Percentiles rank a stretch among this genome's conserved stretches.
These are phyloP conservation scores for Protonibea diacanthus DNA, from an alignment of 2,797 vertebrate species.

Conservation along the genomic window DNA sequence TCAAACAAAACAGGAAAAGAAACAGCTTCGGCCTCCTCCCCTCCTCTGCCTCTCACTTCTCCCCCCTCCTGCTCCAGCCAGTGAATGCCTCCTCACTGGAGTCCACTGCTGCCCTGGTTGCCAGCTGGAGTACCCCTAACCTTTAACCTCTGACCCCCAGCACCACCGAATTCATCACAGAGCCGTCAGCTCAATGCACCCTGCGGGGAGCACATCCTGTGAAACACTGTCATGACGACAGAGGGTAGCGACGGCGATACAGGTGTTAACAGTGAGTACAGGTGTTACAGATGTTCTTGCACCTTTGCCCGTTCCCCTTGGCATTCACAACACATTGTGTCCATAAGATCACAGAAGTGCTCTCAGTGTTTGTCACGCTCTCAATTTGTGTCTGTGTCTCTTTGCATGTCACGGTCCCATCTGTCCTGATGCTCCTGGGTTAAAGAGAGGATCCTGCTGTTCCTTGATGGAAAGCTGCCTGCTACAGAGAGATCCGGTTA, in stretches of 20 bases:
- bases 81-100: slow-evolving; percentile 84
- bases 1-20: slow-evolving; percentile 55
- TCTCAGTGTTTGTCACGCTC: slow-evolving; percentile 34
- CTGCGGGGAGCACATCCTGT: slow-evolving; percentile 55
- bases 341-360: slow-evolving; percentile 12
- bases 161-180: slow-evolving; percentile 73
- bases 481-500: slow-evolving; percentile 87
- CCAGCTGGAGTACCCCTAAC: slow-evolving; percentile 86
- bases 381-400: slow-evolving; percentile 38
- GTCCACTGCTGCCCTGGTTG: slow-evolving; percentile 80
- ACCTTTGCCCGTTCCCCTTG: neutral
- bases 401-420: slow-evolving; percentile 85
- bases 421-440: slow-evolving; percentile 82
- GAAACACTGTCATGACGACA: slow-evolving; percentile 38
- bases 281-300: slow-evolving; percentile 67
- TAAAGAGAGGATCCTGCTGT: slow-evolving; percentile 85
- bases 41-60: slow-evolving; percentile 12
- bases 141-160: slow-evolving; percentile 81
- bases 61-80: slow-evolving; percentile 55
- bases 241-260: slow-evolving; percentile 14
- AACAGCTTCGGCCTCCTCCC: slow-evolving; percentile 40
- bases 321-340: slow-evolving; percentile 18
- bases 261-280: slow-evolving; percentile 67
- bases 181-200: slow-evolving; percentile 59
- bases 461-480: slow-evolving; percentile 84